A percentile compares a stretch with the other conserved stretches of the same genome.
Evolutionary conservation across 2,797 vertebrate species (phyloP).

Genomic region (Mionectes olivaceus): DNA sequence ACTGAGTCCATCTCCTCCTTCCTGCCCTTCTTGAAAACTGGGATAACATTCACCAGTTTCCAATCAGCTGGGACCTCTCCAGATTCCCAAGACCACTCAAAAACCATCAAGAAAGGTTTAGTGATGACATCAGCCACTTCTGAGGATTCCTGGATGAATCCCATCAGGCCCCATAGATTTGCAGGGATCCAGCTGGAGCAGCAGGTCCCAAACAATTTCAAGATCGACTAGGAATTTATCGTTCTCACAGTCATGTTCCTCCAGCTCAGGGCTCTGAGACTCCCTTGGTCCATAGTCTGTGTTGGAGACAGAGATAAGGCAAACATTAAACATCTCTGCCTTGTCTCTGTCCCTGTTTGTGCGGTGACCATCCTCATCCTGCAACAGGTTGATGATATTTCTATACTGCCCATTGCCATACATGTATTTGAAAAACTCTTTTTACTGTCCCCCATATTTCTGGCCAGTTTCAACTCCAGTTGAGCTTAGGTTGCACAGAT

Average conservation of each 20-base stretch:
- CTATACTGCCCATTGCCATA: background rate
- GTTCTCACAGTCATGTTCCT: background rate
- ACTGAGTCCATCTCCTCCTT: background rate
- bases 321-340: background rate
- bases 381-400: background rate
- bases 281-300: background rate
- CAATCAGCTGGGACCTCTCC: background rate
- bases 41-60: background rate
- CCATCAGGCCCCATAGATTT: background rate
- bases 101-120: background rate
- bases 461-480: background rate
- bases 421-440: background rate
- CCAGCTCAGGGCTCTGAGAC: background rate
- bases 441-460: background rate
- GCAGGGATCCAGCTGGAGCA: background rate
- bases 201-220: background rate
- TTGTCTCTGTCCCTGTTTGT: background rate
- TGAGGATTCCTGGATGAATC: background rate
- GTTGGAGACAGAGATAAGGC: background rate
- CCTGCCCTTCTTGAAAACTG: background rate
- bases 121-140: background rate
- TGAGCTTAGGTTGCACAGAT: background rate
- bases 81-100: background rate
- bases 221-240: background rate
- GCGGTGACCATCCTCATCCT: background rate